Percentiles rank a stretch among this genome's conserved stretches.
These are phyloP conservation scores for Tokudaia tokunoshimensis DNA, from an alignment of 2,797 vertebrate species.

Conservation along the genomic window DNA sequence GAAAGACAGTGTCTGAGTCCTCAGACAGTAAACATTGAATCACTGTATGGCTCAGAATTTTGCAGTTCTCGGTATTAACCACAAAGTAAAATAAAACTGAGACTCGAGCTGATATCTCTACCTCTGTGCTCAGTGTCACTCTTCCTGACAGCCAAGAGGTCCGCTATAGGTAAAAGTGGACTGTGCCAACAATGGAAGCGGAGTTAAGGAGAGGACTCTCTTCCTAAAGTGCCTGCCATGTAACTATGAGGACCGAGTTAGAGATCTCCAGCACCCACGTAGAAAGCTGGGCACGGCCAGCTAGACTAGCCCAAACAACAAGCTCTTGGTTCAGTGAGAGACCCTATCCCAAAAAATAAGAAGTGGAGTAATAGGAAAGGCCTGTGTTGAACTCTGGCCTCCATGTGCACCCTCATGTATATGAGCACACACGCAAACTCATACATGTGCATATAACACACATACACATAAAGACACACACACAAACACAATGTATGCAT, in stretches of 20 bases:
- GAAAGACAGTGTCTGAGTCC: neutral
- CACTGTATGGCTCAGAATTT: neutral
- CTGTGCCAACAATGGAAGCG: neutral
- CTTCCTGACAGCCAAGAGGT: neutral
- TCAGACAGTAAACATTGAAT: neutral
- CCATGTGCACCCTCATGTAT: neutral
- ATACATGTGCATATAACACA: neutral
- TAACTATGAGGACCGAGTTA: neutral
- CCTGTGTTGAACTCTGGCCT: neutral
- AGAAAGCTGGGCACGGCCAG: neutral
- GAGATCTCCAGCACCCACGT: neutral
- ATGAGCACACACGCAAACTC: neutral
- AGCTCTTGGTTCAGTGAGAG: neutral
- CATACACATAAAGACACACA: neutral
- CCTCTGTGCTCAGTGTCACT: neutral
- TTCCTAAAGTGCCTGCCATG: neutral
- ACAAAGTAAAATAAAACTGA: neutral
- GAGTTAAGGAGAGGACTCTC: neutral
- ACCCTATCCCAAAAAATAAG: neutral
- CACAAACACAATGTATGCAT: neutral
- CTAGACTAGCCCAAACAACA: neutral
- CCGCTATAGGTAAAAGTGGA: neutral
- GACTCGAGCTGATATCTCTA: neutral
- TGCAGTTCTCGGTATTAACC: neutral
- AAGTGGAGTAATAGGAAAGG: neutral